Conservation (phyloP, 1,140 invertebrate genomes). For the Camponotus vicinus region DNA sequence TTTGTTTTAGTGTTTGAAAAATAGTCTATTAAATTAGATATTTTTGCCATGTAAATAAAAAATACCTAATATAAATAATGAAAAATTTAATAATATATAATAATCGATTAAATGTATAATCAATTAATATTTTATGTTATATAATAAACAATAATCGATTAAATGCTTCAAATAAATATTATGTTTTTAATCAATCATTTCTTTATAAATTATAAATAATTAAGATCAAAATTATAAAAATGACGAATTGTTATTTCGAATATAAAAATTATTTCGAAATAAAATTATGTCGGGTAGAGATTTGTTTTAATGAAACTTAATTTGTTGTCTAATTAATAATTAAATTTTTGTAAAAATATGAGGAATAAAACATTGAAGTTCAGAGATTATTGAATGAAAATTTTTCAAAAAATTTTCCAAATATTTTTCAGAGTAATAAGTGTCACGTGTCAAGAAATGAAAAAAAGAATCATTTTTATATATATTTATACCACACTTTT, state of each 20-base stretch:
- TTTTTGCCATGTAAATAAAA: background rate
- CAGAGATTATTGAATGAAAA: background rate
- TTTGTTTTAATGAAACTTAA: background rate
- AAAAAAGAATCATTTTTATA: background rate
- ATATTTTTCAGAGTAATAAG: constrained; percentile 1
- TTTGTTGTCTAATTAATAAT: background rate
- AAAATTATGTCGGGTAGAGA: background rate
- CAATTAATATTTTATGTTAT: too few species aligned
- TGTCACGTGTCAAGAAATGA: too few species aligned
- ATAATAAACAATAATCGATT: too few species aligned
- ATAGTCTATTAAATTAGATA: background rate
- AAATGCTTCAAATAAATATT: background rate
- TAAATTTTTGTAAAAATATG: background rate
- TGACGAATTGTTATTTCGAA: background rate
- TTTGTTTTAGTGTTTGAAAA: background rate
- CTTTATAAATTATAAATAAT: background rate
- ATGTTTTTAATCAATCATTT: background rate
- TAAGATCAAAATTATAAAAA: constrained; percentile 8
- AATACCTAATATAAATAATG: background rate
- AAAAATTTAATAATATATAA: background rate
- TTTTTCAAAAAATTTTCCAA: background rate
- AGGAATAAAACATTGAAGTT: background rate
- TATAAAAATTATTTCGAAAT: too few species aligned
- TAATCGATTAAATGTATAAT: background rate
- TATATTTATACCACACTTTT: too few species aligned